Conservation (phyloP, 2,113 vertebrate genomes). For the Podarcis raffonei region DNA sequence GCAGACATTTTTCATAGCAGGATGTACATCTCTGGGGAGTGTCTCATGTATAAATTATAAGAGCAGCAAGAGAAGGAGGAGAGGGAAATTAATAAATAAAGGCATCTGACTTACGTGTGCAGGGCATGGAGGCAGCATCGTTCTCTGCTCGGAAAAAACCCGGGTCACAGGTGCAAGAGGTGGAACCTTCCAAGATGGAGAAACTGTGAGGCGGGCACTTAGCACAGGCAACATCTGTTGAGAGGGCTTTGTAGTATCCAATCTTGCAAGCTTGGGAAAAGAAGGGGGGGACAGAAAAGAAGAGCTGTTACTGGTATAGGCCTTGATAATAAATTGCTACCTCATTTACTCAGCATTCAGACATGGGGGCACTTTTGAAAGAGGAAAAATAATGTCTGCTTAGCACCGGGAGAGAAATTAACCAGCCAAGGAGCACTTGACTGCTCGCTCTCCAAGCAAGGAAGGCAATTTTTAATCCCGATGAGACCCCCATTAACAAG, state of each 20-base stretch:
- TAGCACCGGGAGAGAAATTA: constrained; percentile 59
- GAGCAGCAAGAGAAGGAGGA: not conserved
- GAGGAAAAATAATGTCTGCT: constrained; percentile 53
- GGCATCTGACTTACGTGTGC: constrained; percentile 89
- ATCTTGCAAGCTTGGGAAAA: constrained; percentile 89
- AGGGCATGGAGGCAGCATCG: constrained; percentile 92
- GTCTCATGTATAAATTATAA: not conserved
- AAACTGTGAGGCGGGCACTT: constrained; percentile 96
- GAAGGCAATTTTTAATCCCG: constrained; percentile 58
- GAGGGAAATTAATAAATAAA: not conserved
- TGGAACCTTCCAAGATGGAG: constrained; percentile 92
- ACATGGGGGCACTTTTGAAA: constrained; percentile 52
- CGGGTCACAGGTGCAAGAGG: constrained; percentile 92
- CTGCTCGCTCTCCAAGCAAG: constrained; percentile 38
- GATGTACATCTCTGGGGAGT: not conserved
- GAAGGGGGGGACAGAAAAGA: constrained; percentile 45
- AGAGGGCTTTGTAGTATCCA: constrained; percentile 94
- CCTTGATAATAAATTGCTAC: constrained; percentile 30
- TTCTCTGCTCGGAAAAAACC: constrained; percentile 92
- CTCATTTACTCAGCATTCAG: constrained; percentile 55
- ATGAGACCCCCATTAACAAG: constrained; percentile 51
- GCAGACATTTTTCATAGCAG: not conserved
- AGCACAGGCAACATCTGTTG: constrained; percentile 87
- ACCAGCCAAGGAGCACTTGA: constrained; percentile 35
- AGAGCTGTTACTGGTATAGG: constrained; percentile 40